Conservation (phyloP, 2,888 invertebrate genomes). For the Agriotes lineatus region DNA sequence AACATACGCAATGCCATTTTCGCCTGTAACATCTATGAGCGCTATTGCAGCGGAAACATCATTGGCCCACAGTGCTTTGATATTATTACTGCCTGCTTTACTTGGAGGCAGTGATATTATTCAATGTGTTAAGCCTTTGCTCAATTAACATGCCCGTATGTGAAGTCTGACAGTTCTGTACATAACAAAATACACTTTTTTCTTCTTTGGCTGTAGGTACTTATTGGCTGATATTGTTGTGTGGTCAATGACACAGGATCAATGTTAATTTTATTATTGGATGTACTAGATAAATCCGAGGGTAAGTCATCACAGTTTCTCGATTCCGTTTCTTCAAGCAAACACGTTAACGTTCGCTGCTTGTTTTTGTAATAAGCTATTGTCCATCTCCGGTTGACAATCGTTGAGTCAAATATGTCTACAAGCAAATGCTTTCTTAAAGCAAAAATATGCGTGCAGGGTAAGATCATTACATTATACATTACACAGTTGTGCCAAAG, state of each 20-base stretch:
- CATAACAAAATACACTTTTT: constrained; percentile 4
- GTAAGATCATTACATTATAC: not conserved
- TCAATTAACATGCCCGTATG: constrained; percentile 1
- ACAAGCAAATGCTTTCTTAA: not conserved
- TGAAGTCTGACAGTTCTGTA: constrained; percentile 2
- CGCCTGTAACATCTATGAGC: not conserved
- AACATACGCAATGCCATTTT: not conserved
- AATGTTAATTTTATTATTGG: not conserved
- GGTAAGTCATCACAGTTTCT: too few species aligned
- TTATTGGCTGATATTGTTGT: not conserved
- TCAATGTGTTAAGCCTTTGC: not conserved
- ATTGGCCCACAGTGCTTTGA: not conserved
- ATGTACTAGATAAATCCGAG: not conserved
- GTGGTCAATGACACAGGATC: not conserved
- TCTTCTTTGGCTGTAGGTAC: not conserved
- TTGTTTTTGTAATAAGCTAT: not conserved
- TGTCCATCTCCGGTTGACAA: not conserved
- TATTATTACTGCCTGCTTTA: too few species aligned
- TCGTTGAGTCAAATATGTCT: not conserved
- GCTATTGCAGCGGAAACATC: not conserved
- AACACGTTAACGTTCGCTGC: not conserved
- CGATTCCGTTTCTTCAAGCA: not conserved
- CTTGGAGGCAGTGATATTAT: too few species aligned
- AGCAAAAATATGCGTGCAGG: not conserved
- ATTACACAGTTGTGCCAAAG: not conserved